Evolutionary conservation across 2,113 vertebrate genomes (phyloP).

Genomic region (Naja naja): DNA sequence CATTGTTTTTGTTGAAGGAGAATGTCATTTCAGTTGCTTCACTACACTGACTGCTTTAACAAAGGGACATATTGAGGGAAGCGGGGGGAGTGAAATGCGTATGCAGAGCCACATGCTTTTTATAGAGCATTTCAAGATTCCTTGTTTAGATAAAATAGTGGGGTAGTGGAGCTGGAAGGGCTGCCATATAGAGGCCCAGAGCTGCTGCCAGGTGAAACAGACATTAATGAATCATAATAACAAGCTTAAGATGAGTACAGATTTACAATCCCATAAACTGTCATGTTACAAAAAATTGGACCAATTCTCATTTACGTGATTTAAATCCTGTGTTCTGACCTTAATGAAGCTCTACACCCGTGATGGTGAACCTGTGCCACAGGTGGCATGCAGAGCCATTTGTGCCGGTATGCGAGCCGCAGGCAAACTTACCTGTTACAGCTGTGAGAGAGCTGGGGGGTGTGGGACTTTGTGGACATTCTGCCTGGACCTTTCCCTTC

Average conservation of each 20-base stretch:
- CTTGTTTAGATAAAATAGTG: not conserved
- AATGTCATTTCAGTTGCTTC: not conserved
- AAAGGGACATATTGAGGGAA: not conserved
- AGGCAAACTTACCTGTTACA: too few relatives aligned
- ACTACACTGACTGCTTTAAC: not conserved
- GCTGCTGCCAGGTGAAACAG: not conserved
- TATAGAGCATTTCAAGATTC: not conserved
- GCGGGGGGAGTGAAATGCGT: not conserved
- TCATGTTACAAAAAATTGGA: not conserved
- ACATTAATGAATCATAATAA: not conserved
- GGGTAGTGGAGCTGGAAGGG: not conserved
- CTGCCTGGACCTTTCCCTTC: too few relatives aligned
- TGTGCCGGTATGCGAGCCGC: too few relatives aligned
- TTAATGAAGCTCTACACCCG: too few relatives aligned
- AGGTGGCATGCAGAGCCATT: too few relatives aligned
- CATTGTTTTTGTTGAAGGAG: not conserved
- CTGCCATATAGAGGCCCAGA: not conserved
- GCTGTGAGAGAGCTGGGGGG: too few relatives aligned
- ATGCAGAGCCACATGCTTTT: not conserved
- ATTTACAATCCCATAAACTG: not conserved
- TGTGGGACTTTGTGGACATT: too few relatives aligned
- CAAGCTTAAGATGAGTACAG: not conserved
- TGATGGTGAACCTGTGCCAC: too few relatives aligned
- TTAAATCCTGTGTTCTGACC: not conserved
- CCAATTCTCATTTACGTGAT: not conserved